Evolutionary conservation across 1,140 invertebrate genomes (phyloP).

Genomic region (Ceratina australensis): DNA sequence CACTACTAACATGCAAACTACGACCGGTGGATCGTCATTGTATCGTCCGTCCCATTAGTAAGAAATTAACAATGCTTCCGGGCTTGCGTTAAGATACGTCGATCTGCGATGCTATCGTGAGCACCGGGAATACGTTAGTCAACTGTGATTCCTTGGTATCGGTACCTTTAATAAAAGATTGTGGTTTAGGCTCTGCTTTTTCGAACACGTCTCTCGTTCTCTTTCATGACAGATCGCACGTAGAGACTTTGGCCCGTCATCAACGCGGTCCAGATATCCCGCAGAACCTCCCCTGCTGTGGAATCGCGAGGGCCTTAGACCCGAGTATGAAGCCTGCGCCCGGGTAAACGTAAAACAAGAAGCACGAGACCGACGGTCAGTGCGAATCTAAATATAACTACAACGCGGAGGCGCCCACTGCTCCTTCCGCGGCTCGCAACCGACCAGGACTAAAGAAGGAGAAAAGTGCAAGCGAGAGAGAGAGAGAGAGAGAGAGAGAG

Average conservation of each 20-base stretch:
- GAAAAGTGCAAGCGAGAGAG: not conserved
- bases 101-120: constrained; percentile 13
- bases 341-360: constrained; percentile 69
- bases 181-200: too few species aligned
- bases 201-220: too few species aligned
- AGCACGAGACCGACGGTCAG: constrained; percentile 60
- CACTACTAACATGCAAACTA: constrained; percentile 38
- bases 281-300: constrained; percentile 52
- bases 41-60: constrained; percentile 25
- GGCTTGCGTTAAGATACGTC: not conserved
- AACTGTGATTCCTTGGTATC: too few species aligned
- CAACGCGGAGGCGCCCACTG: constrained; percentile 62
- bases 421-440: constrained; percentile 17
- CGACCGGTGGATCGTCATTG: constrained; percentile 18
- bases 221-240: constrained; percentile 32
- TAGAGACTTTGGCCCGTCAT: constrained; percentile 31
- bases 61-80: constrained; percentile 38
- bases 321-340: constrained; percentile 48
- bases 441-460: not conserved
- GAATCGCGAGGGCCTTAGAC: constrained; percentile 38
- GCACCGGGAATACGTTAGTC: too few species aligned
- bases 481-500: constrained; percentile 7
- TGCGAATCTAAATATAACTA: constrained; percentile 73
- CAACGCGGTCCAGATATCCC: constrained; percentile 45
- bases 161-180: too few species aligned